Evolutionary conservation across 2,888 invertebrate genomes (phyloP), one percentile per base, ranked within the genome.

Genomic region (Eupithecia vulgata): DNA sequence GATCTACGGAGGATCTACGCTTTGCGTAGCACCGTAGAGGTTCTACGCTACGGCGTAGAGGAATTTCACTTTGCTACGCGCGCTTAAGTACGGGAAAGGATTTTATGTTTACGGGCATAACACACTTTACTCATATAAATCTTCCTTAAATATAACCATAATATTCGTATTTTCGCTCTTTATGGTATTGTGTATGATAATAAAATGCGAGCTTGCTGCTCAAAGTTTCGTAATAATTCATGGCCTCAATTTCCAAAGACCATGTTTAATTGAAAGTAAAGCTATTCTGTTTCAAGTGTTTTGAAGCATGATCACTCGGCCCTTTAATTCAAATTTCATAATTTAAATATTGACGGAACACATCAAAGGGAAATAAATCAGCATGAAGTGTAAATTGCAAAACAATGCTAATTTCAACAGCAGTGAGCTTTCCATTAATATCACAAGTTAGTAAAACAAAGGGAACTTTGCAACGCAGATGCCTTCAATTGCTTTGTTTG

Each of bases 381-480:
- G 52, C 42, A 57, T 68, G 35, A 66, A 72, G 65, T 75, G 57
- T 67, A 64, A 70, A 70, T 71, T 71, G 73, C 64, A 71, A 76
- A 76, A 66, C 70, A 76, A 74, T 76, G 76, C 68, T 76, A 76
- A 76, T 76, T 74, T 68, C 21, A 76, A 62, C 71, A 68, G 52
- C 68, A 66, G 25, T 30, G 21, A 65, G 59, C 67, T 65, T 68
- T 37, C 45, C 64, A 66, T 70, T 72, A 72, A 52, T 62, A 68
- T 74, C n/a, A 64, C 64, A 70, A 62, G 67, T 59, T 48, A 71
- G 62, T 68, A 75, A 57, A 57, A 74, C 66, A 40, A 61, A 68
- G 69, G 57, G 57, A 74, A 75, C 59, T 76, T 74, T 75, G 71
- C 78, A 78, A 74, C 72, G 64, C 78, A 78, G 74, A 77, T 78